Evolutionary conservation across 2,797 vertebrate species (phyloP).

Genomic region (Petrocephalus schoutedeni): DNA sequence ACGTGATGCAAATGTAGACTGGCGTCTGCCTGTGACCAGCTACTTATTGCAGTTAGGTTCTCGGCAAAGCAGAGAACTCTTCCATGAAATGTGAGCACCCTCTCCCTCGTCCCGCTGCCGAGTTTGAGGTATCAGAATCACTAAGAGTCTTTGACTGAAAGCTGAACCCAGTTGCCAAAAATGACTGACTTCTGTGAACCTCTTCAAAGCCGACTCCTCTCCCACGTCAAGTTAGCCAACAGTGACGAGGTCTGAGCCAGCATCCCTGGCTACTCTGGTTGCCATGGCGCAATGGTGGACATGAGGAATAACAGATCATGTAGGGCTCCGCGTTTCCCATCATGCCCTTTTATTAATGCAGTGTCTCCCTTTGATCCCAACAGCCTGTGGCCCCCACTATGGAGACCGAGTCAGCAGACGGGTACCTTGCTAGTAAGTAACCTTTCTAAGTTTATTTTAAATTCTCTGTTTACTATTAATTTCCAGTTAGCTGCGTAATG

Average conservation of each 20-base stretch:
- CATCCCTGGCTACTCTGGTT: background rate
- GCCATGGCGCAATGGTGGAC: background rate
- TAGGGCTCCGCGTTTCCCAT: background rate
- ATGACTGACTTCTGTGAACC: slow-evolving; percentile 14
- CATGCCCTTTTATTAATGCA: slow-evolving; percentile 19
- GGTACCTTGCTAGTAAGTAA: slow-evolving; percentile 72
- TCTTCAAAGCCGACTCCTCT: background rate
- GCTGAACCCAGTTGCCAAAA: slow-evolving; percentile 4
- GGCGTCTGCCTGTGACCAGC: background rate
- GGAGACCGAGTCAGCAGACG: slow-evolving; percentile 74
- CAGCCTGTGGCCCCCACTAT: slow-evolving; percentile 81
- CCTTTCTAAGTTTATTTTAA: background rate
- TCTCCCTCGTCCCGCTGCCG: background rate
- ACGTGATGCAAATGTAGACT: background rate
- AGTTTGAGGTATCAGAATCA: slow-evolving; percentile 19
- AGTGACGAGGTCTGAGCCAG: background rate
- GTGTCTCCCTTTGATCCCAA: slow-evolving; percentile 41
- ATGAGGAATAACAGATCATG: background rate
- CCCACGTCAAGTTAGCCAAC: background rate
- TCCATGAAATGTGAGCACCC: background rate
- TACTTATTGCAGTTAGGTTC: slow-evolving; percentile 8
- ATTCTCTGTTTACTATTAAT: background rate
- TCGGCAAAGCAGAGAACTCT: background rate
- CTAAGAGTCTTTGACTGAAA: slow-evolving; percentile 15
- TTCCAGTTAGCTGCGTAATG: background rate